A percentile compares a stretch with the other conserved stretches of the same genome.
Evolutionary conservation across 2,888 invertebrate genomes (phyloP).

Genomic region (Yponomeuta sedellus): DNA sequence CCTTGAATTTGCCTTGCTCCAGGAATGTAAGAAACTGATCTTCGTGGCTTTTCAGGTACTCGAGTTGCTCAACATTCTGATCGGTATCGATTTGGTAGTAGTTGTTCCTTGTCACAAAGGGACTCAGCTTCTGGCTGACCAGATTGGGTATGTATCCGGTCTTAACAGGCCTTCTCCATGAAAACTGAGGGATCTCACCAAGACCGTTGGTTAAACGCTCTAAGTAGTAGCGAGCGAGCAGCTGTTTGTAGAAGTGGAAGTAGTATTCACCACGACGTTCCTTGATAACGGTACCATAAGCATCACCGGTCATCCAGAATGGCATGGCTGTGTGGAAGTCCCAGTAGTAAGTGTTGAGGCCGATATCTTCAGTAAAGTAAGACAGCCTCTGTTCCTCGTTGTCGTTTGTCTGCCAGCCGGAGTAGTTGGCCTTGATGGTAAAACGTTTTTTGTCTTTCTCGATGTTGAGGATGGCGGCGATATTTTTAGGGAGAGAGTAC

Average conservation of each 20-base stretch:
- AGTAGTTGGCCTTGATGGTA: constrained; percentile 77
- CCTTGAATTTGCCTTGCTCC: constrained; percentile 75
- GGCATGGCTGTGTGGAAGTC: constrained; percentile 79
- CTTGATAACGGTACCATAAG: constrained; percentile 58
- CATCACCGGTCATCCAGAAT: constrained; percentile 77
- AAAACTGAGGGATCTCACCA: constrained; percentile 73
- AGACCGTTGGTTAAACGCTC: constrained; percentile 79
- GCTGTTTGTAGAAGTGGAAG: constrained; percentile 80
- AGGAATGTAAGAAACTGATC: constrained; percentile 69
- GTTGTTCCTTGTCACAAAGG: constrained; percentile 76
- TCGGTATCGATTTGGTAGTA: constrained; percentile 76
- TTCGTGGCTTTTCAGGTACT: constrained; percentile 79
- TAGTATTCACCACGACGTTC: constrained; percentile 80
- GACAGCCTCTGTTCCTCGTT: constrained; percentile 77
- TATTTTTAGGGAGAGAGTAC: constrained; percentile 39
- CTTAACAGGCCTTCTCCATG: constrained; percentile 69
- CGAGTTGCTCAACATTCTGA: constrained; percentile 58
- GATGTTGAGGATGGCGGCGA: constrained; percentile 51
- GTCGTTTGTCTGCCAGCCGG: constrained; percentile 65
- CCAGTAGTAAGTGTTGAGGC: constrained; percentile 80
- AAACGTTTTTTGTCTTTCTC: constrained; percentile 54
- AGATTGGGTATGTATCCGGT: constrained; percentile 76
- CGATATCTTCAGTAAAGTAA: constrained; percentile 84
- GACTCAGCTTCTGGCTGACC: constrained; percentile 47
- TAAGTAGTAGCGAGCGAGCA: constrained; percentile 80